These are phyloP conservation scores for Hydrozoanthus tunicans DNA, from an alignment of 64 coral and sea anemone species.

Conservation along the genomic window DNA sequence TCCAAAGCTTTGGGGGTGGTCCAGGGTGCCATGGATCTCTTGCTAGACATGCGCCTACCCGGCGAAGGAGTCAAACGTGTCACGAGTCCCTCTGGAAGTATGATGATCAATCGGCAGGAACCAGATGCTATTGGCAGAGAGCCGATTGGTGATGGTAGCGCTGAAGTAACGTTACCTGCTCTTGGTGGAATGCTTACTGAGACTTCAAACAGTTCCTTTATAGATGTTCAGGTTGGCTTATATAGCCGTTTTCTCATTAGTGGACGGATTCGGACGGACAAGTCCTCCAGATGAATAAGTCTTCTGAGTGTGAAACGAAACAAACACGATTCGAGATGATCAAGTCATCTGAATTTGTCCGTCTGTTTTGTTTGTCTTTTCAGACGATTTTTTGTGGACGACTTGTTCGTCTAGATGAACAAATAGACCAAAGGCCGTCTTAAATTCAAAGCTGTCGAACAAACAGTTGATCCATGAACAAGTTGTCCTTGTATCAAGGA, in stretches of 20 bases:
- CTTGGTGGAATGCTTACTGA: not conserved
- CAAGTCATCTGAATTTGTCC: too few species aligned
- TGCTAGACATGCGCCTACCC: slow-evolving; percentile 27
- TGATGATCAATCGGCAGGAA: slow-evolving; percentile 16
- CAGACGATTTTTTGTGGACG: too few species aligned
- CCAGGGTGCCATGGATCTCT: not conserved
- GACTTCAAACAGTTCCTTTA: slow-evolving; percentile 1
- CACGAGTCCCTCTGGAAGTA: slow-evolving; percentile 10
- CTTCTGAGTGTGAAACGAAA: not conserved
- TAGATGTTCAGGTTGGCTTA: slow-evolving; percentile 30
- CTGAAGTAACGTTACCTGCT: not conserved
- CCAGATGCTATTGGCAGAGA: slow-evolving; percentile 10
- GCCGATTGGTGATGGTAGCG: slow-evolving; percentile 21
- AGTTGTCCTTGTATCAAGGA: too few species aligned
- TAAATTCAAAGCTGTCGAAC: too few species aligned
- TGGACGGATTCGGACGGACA: not conserved
- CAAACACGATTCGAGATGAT: not conserved
- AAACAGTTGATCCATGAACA: too few species aligned
- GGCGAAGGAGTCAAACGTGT: slow-evolving; percentile 9
- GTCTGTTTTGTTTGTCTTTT: too few species aligned
- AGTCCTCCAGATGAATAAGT: not conserved
- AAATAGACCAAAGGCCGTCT: too few species aligned
- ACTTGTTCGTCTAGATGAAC: too few species aligned
- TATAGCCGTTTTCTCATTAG: too few species aligned
- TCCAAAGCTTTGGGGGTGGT: not conserved